A percentile compares a stretch with the other conserved stretches of the same genome.
Conservation (phyloP, 2,113 vertebrate species). For the Cololabis saira region DNA sequence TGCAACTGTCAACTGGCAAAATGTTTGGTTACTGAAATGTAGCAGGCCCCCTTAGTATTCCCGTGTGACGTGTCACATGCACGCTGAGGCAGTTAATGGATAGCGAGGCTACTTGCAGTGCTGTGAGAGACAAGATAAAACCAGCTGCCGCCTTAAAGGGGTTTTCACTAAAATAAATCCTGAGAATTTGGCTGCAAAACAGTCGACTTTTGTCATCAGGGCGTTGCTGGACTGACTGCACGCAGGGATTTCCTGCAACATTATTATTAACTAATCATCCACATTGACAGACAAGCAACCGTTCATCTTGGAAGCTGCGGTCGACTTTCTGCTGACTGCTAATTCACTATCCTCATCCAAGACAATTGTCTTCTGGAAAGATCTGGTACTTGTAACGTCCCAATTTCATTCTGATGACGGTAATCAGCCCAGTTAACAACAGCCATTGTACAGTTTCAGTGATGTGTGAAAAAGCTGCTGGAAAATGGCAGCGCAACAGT, state of each 20-base stretch:
- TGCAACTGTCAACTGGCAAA: constrained; percentile 64
- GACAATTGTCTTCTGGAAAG: background rate
- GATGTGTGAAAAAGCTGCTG: background rate
- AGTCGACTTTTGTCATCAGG: constrained; percentile 2
- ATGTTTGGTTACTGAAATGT: constrained; percentile 52
- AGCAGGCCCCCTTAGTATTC: constrained; percentile 27
- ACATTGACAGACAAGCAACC: constrained; percentile 10
- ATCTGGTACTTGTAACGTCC: background rate
- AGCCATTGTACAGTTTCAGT: background rate
- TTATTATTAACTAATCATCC: constrained; percentile 13
- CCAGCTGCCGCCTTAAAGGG: constrained; percentile 3
- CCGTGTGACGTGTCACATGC: constrained; percentile 25
- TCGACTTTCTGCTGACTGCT: background rate
- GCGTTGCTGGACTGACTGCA: constrained; percentile 13
- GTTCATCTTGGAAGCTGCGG: background rate
- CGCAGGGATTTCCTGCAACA: background rate
- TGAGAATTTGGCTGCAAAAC: background rate
- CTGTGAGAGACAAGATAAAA: constrained; percentile 22
- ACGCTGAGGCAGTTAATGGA: constrained; percentile 26
- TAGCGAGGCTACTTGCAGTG: constrained; percentile 12
- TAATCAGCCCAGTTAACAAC: background rate
- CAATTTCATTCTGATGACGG: background rate
- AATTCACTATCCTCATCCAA: background rate
- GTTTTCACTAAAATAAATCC: background rate
- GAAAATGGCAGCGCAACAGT: constrained; percentile 22